Evolutionary conservation across 2,113 vertebrate species (phyloP), one percentile per base, ranked within the genome.

Genomic region (Tauraco erythrolophus): DNA sequence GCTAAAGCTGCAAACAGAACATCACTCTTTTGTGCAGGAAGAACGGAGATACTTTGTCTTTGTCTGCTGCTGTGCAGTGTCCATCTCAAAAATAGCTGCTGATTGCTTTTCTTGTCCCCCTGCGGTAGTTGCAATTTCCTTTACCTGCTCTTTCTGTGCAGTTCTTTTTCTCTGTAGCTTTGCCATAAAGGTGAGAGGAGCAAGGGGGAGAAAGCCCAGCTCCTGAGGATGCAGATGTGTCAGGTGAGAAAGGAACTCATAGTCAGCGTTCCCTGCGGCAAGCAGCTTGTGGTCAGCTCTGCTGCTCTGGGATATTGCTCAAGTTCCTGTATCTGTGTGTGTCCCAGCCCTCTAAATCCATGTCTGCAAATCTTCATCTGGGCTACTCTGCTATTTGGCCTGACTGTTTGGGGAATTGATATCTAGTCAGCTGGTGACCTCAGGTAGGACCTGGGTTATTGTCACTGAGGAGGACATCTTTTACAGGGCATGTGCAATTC

Each of bases 241-340:
- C 17, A 28, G 46, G 64, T 45, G 46, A 61, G 46, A 57, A 61
- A 61, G 53, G 35, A 76, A 6, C 41, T 35, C 1, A 4, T 11
- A 5, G 28, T 35, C 2, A 1, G 11, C 1, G 0, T 46, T 78
- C 43, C 48, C 33, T 48, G 17, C 10, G 2, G 19, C 65, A 39
- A 19, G 21, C 25, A 33, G 46, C 7, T 23, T 19, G n/a, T 31
- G n/a, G 39, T 12, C 2, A 2, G 50, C 74, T 45, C 17, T 0
- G 1, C 43, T 88, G 43, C 51, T 48, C 33, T 43, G 6, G 19
- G 7, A 8, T 58, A 31, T 48, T 76, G 22, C n/a, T 65, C 14
- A 14, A 30, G 37, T 75, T 56, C 24, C n/a, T 75, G 16, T 43
- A 25, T 79, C 62, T 68, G 27, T 39, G 33, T 12, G 2, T 10